Base-by-base conservation (phyloP, 2,797 vertebrate species). In the Prunella strophiata region DNA sequence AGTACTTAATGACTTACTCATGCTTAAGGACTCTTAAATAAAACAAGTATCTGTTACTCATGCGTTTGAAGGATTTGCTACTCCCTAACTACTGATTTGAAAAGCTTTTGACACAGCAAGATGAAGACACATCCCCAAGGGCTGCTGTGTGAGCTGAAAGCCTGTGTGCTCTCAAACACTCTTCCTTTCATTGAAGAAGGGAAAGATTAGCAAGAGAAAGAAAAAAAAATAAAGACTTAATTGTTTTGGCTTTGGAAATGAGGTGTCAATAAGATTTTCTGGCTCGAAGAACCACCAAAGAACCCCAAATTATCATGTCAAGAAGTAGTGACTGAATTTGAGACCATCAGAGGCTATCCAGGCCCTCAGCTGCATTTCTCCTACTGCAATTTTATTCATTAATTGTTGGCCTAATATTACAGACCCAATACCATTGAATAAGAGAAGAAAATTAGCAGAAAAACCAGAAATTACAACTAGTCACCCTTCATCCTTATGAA, bases 1-100 rank as follows among this genome's bases (percentile, higher is more conserved):
- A 91, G 63, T 58, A 70, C 79, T 93, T 89, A 93, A 68, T 59
- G 73, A 83, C 54, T 93, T 83, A 32, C 67, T 97, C 62, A 91
- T 30, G 48, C 58, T 79, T 81, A 90, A 96, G 76, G 82, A 78
- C 92, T 91, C 94, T 94, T 63, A 70, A 94, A 78, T 71, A 78
- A 83, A 93, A 36, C 81, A 93, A 94, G 68, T 89, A 87, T 80
- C 78, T 92, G 58, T 89, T 95, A 83, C 51, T 83, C 58, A 78
- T 10, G 21, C 27, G 1, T 72, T 84, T 91, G 77, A 94, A 93
- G 85, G 62, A 84, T 75, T 85, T 70, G 78, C 73, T 89, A 16
- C 66, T 93, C 66, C 89, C 8, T 4, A 94, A 51, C 48, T 62
- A 77, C 81, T 76, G 81, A 92, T 92, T 66, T 55, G 65, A 88